Evolutionary conservation across 2,888 invertebrate genomes (phyloP), one percentile per base, ranked within the genome.

Genomic region (Antitype chi): DNA sequence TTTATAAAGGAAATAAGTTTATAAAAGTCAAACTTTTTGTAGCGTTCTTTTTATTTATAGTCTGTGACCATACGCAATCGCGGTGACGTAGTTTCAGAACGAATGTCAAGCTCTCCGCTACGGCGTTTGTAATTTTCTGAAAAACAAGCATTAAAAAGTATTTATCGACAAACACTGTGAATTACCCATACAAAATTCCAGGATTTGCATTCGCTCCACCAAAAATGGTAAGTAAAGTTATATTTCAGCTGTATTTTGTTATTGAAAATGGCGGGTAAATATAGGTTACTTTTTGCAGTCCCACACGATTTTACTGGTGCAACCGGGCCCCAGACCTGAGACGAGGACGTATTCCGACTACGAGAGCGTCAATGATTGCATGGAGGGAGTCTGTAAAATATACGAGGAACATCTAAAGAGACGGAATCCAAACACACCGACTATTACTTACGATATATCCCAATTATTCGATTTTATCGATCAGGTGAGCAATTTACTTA

Each of bases 341-440:
- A 99, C 99, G 0, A 97, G 99, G 84, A 99, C 99, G 0, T 99
- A 99, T 95, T 99, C 99, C 0, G 99, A 99, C 94, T 99, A 99
- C 91, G 99, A 99, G 93, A 99, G 99, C 80, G 98, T 99, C 15
- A 99, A 99, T 91, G 99, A 99, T 91, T 99, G 99, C 92, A 98
- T 99, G 98, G 99, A 99, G 97, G 99, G 99, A 55, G 99, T 99
- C 20, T 99, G 99, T 94, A 99, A 99, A 96, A 99, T 99, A 85
- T 99, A 99, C 92, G 99, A 99, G 92, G 99, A 99, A 91, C 99
- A 99, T 94, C 95, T 99, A 87, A 99, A 99, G 93, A 97, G 99
- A 79, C 97, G 98, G 90, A 99, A 99, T 93, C 99, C 99, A 0
- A 98, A 99, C 92, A 99, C 99, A 25, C 99, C 99, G 1, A 99